These are phyloP conservation scores for Nasonia oneida DNA, from an alignment of 2,888 invertebrate genomes.

Conservation along the genomic window DNA sequence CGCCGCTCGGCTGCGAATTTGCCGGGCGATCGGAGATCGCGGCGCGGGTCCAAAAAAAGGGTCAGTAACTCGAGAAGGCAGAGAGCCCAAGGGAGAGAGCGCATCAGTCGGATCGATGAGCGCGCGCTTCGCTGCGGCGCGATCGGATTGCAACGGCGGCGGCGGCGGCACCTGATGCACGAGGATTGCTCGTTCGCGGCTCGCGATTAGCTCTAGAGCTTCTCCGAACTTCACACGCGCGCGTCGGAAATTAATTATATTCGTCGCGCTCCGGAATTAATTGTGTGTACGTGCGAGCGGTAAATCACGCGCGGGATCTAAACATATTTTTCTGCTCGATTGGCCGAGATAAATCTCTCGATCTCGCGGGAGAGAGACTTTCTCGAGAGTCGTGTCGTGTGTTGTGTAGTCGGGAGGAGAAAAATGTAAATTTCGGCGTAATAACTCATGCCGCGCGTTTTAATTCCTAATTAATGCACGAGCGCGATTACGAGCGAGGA, in stretches of 20 bases:
- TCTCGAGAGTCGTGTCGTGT: neutral
- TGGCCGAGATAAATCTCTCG: slow-evolving; percentile 55
- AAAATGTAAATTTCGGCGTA: slow-evolving; percentile 1
- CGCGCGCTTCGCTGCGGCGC: slow-evolving; percentile 37
- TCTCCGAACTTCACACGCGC: neutral
- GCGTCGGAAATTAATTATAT: neutral
- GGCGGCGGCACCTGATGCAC: slow-evolving; percentile 34
- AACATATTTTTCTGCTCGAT: slow-evolving; percentile 60
- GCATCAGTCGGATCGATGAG: slow-evolving; percentile 53
- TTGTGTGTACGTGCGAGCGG: neutral
- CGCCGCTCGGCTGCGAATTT: slow-evolving; percentile 21
- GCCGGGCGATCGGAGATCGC: slow-evolving; percentile 35
- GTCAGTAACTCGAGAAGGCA: slow-evolving; percentile 47
- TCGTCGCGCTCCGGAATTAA: neutral
- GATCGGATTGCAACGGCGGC: slow-evolving; percentile 43
- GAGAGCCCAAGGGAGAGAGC: neutral
- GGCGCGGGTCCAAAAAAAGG: slow-evolving; percentile 24
- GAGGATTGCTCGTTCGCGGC: slow-evolving; percentile 32
- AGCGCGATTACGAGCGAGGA: slow-evolving; percentile 44
- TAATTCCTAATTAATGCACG: slow-evolving; percentile 35
- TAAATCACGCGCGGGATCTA: slow-evolving; percentile 55
- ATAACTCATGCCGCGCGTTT: neutral
- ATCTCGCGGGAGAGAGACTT: neutral
- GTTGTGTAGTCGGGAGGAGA: neutral
- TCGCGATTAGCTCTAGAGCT: slow-evolving; percentile 36